phyloP scores from a whole-genome alignment of 2,113 vertebrate species.

The Sander vitreus region DNA sequence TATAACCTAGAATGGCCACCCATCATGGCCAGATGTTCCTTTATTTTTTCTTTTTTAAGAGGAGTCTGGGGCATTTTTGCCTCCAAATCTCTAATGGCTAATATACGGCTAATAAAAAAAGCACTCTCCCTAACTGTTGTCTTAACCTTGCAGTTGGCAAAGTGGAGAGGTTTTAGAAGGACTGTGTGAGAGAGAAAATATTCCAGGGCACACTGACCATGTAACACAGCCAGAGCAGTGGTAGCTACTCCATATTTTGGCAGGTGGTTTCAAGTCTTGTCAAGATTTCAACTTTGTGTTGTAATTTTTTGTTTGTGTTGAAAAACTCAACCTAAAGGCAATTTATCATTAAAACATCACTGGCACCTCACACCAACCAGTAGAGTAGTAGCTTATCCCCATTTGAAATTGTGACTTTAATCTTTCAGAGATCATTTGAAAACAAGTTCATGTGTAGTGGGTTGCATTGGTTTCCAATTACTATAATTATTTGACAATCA shows the following conservation, averaged over 20 bases:
- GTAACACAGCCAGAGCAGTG: slow-evolving; percentile 29
- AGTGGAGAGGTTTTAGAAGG: slow-evolving; percentile 47
- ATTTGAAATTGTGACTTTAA: not conserved
- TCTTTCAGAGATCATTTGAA: not conserved
- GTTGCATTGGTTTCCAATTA: not conserved
- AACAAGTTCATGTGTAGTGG: not conserved
- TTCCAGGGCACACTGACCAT: slow-evolving; percentile 25
- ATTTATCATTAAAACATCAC: not conserved
- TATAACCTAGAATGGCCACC: slow-evolving; percentile 73
- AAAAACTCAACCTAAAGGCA: slow-evolving; percentile 23
- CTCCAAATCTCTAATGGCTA: slow-evolving; percentile 67
- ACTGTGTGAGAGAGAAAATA: slow-evolving; percentile 38
- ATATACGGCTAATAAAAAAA: slow-evolving; percentile 77
- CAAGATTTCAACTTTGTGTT: slow-evolving; percentile 31
- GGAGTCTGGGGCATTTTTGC: slow-evolving; percentile 65
- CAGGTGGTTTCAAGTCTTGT: slow-evolving; percentile 48
- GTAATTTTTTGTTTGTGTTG: slow-evolving; percentile 27
- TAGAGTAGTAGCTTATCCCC: not conserved
- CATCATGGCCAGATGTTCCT: slow-evolving; percentile 79
- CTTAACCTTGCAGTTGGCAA: slow-evolving; percentile 78
- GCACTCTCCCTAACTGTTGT: slow-evolving; percentile 73
- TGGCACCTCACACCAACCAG: not conserved
- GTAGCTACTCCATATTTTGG: slow-evolving; percentile 57
- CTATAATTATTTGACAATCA: not conserved
- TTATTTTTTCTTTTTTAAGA: slow-evolving; percentile 72